phyloP scores from a whole-genome alignment of 2,797 vertebrate species.

The Crax fasciolata region DNA sequence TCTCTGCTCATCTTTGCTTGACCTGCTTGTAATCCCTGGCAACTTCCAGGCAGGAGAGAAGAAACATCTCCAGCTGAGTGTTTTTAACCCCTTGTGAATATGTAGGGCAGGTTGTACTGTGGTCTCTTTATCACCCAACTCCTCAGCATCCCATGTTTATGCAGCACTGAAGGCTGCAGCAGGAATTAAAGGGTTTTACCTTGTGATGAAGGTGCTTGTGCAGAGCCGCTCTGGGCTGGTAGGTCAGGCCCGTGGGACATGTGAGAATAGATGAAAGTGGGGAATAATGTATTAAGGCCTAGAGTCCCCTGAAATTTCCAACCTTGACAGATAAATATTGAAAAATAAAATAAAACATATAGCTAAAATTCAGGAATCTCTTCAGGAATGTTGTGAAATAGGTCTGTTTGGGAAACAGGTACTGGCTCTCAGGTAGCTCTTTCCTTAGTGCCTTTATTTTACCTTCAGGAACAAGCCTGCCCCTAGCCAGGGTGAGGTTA shows the following conservation, averaged over 20 bases:
- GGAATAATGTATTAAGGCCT: neutral
- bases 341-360: neutral
- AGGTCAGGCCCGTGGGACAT: neutral
- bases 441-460: neutral
- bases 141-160: neutral
- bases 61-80: neutral
- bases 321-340: neutral
- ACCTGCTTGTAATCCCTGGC: constrained; percentile 16
- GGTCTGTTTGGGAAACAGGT: neutral
- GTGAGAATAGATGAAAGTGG: neutral
- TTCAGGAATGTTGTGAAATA: neutral
- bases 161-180: neutral
- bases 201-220: neutral
- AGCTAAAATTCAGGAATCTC: neutral
- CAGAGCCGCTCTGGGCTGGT: neutral
- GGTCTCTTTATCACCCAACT: neutral
- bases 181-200: neutral
- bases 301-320: neutral
- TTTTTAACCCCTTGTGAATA: neutral
- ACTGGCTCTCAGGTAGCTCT: neutral
- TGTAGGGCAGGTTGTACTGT: neutral
- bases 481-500: neutral
- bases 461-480: neutral
- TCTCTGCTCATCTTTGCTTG: neutral
- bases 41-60: neutral